Evolutionary conservation across 2,888 invertebrate genomes (phyloP), one percentile per base, ranked within the genome.

Genomic region (Pteria penguin): DNA sequence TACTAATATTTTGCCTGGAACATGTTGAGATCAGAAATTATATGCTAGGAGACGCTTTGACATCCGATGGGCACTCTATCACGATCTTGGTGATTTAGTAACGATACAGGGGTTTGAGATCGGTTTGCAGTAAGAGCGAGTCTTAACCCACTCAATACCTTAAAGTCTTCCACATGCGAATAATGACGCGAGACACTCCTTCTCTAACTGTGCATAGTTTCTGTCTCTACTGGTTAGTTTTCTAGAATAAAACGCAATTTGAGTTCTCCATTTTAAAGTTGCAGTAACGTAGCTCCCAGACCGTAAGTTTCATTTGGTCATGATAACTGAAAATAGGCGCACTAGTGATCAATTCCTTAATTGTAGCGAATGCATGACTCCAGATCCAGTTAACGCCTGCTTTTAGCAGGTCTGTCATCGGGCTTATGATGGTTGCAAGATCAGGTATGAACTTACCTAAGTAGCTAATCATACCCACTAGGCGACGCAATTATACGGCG

Each of bases 81-180:
- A n/a, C n/a, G n/a, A n/a, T n/a, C n/a, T n/a, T n/a, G n/a, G n/a
- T n/a, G n/a, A n/a, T 77, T 85, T 1, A 86, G 76, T 4, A 83
- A 58, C n/a, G 79, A 81, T 26, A 84, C 80, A 85, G 60, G 8
- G 79, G 83, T 62, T 81, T 84, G 57, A 82, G 84, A 60, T 86
- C n/a, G n/a, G n/a, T n/a, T n/a, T n/a, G n/a, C n/a, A n/a, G n/a
- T n/a, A n/a, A n/a, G n/a, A n/a, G n/a, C 2, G 26, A 26, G 0
- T 76, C 33, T 5, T 83, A 57, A 5, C 83, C 85, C 2, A 78
- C 75, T n/a, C 76, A 33, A 55, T 77, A 76, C 3, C 74, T 14
- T 4, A 55, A 22, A 82, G 82, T 18, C 71, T 80, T 68, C 84
- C 83, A 36, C 81, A 85, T 4, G 81, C 68, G 76, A 80, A 83